Percentiles rank a stretch among this genome's conserved stretches.
These are phyloP conservation scores for Salticus scenicus DNA, from an alignment of 2,888 invertebrate species.

Conservation along the genomic window DNA sequence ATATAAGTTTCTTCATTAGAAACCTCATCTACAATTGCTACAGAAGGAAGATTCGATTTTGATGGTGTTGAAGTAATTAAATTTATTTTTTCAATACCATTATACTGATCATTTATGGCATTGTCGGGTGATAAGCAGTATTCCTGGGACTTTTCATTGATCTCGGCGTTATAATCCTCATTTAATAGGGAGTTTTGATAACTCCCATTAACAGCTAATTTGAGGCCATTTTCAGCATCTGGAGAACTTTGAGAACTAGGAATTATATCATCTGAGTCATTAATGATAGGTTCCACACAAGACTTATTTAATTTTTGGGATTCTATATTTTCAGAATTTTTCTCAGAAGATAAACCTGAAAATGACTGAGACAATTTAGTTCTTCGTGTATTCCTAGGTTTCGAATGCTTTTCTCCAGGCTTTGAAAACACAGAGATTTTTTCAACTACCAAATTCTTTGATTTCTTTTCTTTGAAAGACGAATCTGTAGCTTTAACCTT, in stretches of 20 bases:
- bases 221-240: slow-evolving; percentile 29
- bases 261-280: slow-evolving; percentile 62
- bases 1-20: too few relatives aligned
- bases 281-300: slow-evolving; percentile 15
- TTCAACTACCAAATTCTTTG: neutral
- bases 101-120: neutral
- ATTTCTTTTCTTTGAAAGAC: too few relatives aligned
- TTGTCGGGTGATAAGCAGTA: neutral
- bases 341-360: neutral
- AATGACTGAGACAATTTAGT: neutral
- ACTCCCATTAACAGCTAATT: neutral
- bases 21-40: neutral
- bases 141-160: neutral
- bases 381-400: neutral
- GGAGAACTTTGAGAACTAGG: slow-evolving; percentile 56
- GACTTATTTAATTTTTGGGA: slow-evolving; percentile 10
- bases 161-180: neutral
- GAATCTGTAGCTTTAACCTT: neutral
- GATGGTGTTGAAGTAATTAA: neutral
- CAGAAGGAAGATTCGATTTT: neutral
- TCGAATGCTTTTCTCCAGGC: neutral
- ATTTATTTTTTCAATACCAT: neutral
- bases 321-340: neutral
- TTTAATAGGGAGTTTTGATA: neutral
- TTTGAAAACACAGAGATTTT: neutral